Evolutionary conservation across 2,888 invertebrate genomes (phyloP).

Genomic region (Watsonalla binaria): DNA sequence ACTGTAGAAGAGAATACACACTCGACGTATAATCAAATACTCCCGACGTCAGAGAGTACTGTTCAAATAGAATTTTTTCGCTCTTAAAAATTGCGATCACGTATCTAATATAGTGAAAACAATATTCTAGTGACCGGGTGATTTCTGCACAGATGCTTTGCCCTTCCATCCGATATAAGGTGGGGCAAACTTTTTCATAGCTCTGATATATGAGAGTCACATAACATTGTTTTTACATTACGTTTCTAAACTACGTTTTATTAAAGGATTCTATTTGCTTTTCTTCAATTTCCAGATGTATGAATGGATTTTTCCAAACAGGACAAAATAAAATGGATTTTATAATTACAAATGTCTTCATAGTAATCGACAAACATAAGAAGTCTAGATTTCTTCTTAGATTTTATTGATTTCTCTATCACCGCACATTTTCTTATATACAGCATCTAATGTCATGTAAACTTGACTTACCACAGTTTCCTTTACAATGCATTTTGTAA

Average conservation of each 20-base stretch:
- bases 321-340: too few species aligned
- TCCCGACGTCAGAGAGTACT: slow-evolving; percentile 57
- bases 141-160: slow-evolving; percentile 72
- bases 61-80: slow-evolving; percentile 75
- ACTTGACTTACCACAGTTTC: too few species aligned
- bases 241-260: background rate
- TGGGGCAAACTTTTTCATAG: slow-evolving; percentile 62
- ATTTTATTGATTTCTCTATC: too few species aligned
- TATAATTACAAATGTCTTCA: too few species aligned
- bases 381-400: too few species aligned
- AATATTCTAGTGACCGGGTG: slow-evolving; percentile 80
- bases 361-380: too few species aligned
- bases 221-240: slow-evolving; percentile 34
- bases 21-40: slow-evolving; percentile 69
- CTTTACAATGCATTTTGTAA: background rate
- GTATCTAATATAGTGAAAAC: slow-evolving; percentile 81
- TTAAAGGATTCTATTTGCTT: slow-evolving; percentile 10
- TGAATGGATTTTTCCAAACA: too few species aligned
- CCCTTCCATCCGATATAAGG: slow-evolving; percentile 68
- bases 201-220: slow-evolving; percentile 57
- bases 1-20: slow-evolving; percentile 65
- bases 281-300: background rate
- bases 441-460: too few species aligned
- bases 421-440: too few species aligned
- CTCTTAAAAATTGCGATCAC: slow-evolving; percentile 79